Percentiles rank a stretch among this genome's conserved stretches.
Evolutionary conservation across 2,888 invertebrate species (phyloP).

Genomic region (Leucophora obtusa): DNA sequence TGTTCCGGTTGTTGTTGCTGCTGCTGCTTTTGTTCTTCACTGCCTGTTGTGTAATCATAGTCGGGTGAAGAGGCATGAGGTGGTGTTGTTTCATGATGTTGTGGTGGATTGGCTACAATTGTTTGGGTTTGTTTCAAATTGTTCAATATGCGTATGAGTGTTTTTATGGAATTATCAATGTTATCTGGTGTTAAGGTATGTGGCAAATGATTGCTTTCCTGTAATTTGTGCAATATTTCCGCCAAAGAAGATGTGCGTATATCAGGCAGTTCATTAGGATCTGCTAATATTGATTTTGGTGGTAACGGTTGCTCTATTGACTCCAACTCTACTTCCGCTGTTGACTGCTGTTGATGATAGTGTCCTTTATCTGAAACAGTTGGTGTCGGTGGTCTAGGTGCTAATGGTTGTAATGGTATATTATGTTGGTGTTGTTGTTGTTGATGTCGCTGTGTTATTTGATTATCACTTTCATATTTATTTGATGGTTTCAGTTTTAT

Average conservation of each 20-base stretch:
- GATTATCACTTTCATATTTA: slow-evolving; percentile 68
- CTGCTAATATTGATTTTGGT: slow-evolving; percentile 59
- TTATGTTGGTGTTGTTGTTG: slow-evolving; percentile 43
- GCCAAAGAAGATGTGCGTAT: slow-evolving; percentile 79
- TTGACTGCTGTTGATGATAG: slow-evolving; percentile 19
- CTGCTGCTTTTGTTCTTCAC: slow-evolving; percentile 71
- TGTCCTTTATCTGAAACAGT: not conserved
- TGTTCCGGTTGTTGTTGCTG: slow-evolving; percentile 26
- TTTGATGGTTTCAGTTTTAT: slow-evolving; percentile 72
- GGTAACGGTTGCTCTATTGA: slow-evolving; percentile 36
- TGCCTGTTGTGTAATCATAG: slow-evolving; percentile 73
- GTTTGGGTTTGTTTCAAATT: slow-evolving; percentile 81
- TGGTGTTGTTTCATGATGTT: slow-evolving; percentile 72
- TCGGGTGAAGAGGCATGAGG: slow-evolving; percentile 64
- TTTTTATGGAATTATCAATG: slow-evolving; percentile 88
- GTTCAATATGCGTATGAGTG: slow-evolving; percentile 86
- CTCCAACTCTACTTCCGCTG: not conserved
- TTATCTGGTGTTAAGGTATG: slow-evolving; percentile 87
- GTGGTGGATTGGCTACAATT: slow-evolving; percentile 74
- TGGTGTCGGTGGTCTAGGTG: slow-evolving; percentile 39
- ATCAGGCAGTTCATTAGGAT: slow-evolving; percentile 75
- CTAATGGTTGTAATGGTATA: slow-evolving; percentile 45
- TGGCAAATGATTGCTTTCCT: slow-evolving; percentile 87
- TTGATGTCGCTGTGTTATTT: slow-evolving; percentile 47
- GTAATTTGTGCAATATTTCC: slow-evolving; percentile 85